Percentiles rank a stretch among this genome's conserved stretches.
Evolutionary conservation across 2,113 vertebrate genomes (phyloP).

Genomic region (Halichoeres trimaculatus): DNA sequence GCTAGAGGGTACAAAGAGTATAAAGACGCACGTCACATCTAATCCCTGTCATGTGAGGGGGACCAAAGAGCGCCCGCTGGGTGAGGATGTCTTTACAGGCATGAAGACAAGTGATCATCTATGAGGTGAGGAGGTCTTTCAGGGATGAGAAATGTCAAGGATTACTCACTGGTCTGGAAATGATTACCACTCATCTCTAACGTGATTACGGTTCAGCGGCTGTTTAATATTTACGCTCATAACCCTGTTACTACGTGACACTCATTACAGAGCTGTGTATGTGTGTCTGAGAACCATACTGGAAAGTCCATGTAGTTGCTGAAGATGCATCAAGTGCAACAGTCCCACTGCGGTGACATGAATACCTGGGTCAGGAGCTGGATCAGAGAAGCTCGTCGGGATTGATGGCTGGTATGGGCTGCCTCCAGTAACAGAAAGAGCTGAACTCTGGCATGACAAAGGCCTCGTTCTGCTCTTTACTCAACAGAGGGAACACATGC

Average conservation of each 20-base stretch:
- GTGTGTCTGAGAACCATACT: constrained; percentile 6
- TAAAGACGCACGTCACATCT: neutral
- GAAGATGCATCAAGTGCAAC: constrained; percentile 43
- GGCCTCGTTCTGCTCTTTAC: constrained; percentile 94
- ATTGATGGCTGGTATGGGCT: constrained; percentile 88
- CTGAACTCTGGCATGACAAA: constrained; percentile 94
- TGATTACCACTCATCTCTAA: constrained; percentile 12
- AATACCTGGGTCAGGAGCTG: constrained; percentile 27
- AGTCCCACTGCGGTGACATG: constrained; percentile 22
- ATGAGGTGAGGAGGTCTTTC: constrained; percentile 17
- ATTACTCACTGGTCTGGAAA: constrained; percentile 24
- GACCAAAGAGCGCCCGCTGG: constrained; percentile 7
- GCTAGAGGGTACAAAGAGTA: constrained; percentile 1
- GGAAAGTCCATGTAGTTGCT: constrained; percentile 27
- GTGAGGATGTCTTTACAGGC: constrained; percentile 12
- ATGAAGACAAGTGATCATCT: constrained; percentile 6
- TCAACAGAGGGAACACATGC: constrained; percentile 93
- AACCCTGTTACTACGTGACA: constrained; percentile 7
- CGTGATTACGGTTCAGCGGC: constrained; percentile 20
- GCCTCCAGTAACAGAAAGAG: constrained; percentile 97
- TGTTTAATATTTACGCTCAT: constrained; percentile 8
- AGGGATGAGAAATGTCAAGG: neutral
- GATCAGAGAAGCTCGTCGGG: constrained; percentile 89
- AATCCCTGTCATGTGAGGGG: constrained; percentile 7
- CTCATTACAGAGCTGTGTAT: neutral